Percentiles rank a stretch among this genome's conserved stretches.
Conservation (phyloP, 1,140 invertebrate species). For the Meloidogyne exigua region DNA sequence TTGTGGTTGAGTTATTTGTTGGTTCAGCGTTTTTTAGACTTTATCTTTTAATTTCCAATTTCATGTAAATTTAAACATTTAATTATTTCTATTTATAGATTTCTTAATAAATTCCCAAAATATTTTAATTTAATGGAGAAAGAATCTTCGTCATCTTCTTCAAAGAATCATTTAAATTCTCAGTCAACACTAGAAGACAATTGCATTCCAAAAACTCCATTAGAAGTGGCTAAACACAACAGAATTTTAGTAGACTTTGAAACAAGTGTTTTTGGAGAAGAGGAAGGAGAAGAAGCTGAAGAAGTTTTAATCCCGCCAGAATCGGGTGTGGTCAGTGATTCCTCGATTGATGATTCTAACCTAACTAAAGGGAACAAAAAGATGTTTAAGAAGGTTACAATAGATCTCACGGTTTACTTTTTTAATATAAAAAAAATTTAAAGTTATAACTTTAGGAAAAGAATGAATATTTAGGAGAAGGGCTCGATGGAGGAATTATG, state of each 20-base stretch:
- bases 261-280: neutral
- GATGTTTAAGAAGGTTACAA: neutral
- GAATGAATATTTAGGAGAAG: no score
- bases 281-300: neutral
- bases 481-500: no score
- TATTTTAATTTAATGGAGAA: neutral
- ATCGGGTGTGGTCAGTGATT: neutral
- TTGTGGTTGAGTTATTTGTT: no score
- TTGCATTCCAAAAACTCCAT: neutral
- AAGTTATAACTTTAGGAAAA: no score
- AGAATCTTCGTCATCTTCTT: conserved; percentile 1
- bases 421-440: no score
- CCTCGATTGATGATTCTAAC: neutral
- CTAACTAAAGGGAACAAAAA: neutral
- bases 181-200: neutral
- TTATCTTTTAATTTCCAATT: no score
- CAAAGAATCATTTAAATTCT: neutral
- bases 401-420: neutral
- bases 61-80: no score
- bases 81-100: no score
- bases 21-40: no score
- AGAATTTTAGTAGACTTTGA: neutral
- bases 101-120: no score
- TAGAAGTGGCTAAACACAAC: neutral
- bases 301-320: neutral